Conservation (phyloP, 2,797 vertebrate species). For the Gila robusta region DNA sequence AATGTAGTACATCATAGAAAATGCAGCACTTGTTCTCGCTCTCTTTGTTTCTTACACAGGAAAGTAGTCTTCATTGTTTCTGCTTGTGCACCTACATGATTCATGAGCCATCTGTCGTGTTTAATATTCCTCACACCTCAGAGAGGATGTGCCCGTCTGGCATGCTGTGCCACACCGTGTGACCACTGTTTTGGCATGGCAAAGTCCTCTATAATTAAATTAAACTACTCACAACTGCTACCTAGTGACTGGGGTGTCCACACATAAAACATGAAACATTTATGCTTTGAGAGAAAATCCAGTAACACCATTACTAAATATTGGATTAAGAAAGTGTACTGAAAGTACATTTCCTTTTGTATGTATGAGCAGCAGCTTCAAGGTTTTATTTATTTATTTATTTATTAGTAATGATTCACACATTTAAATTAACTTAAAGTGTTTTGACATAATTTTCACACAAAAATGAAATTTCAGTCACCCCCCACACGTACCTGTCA, state of each 20-base stretch:
- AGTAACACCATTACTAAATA: neutral
- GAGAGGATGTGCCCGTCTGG: constrained; percentile 81
- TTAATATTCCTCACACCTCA: constrained; percentile 79
- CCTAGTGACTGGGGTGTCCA: constrained; percentile 48
- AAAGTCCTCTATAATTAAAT: constrained; percentile 84
- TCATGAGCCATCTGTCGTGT: constrained; percentile 85
- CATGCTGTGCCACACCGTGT: constrained; percentile 68
- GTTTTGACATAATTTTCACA: neutral
- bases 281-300: constrained; percentile 14
- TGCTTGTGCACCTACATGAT: constrained; percentile 78
- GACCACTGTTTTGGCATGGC: constrained; percentile 74
- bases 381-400: neutral
- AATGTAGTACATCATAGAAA: neutral
- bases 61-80: constrained; percentile 72
- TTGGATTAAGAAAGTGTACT: neutral
- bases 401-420: neutral
- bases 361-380: neutral
- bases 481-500: neutral
- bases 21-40: constrained; percentile 2
- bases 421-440: neutral
- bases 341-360: neutral
- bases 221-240: constrained; percentile 70
- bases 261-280: constrained; percentile 43
- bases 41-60: constrained; percentile 69
- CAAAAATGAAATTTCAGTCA: neutral